phyloP scores from a whole-genome alignment of 1,140 invertebrate species.

The Chlorops oryzae region DNA sequence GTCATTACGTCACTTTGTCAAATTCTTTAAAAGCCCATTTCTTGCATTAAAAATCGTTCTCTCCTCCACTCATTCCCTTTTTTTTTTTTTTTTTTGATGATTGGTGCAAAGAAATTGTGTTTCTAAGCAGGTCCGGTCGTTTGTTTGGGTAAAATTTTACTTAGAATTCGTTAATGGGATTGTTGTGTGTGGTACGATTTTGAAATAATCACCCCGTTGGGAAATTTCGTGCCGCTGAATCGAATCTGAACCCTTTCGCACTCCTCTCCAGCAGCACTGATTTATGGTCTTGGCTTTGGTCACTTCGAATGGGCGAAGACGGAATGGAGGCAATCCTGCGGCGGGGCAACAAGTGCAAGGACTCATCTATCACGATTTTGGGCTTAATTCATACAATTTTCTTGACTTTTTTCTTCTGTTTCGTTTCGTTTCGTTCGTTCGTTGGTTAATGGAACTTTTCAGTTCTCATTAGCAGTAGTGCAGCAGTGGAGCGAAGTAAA shows the following conservation, averaged over 20 bases:
- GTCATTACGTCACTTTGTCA: no score
- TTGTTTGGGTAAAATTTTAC: neutral
- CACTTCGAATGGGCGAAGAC: no score
- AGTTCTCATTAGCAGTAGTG: slow-evolving; percentile 44
- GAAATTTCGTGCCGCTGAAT: slow-evolving; percentile 29
- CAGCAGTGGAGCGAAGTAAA: no score
- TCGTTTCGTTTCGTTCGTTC: slow-evolving; percentile 5
- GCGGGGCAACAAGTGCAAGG: no score
- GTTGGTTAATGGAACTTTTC: slow-evolving; percentile 46
- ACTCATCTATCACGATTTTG: slow-evolving; percentile 47
- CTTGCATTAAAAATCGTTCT: no score
- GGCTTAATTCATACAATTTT: neutral
- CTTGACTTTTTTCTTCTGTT: neutral
- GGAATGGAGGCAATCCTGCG: no score
- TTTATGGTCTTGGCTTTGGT: slow-evolving; percentile 38
- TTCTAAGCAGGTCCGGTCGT: no score
- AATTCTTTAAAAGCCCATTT: no score
- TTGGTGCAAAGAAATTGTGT: slow-evolving; percentile 3
- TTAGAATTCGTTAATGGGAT: slow-evolving; percentile 13
- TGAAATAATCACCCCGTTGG: slow-evolving; percentile 48
- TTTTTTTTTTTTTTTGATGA: slow-evolving; percentile 6
- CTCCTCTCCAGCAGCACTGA: slow-evolving; percentile 30
- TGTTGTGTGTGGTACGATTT: slow-evolving; percentile 33
- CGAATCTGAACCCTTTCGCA: slow-evolving; percentile 32
- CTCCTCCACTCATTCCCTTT: no score